phyloP scores from a whole-genome alignment of 2,797 vertebrate species.

The Sarcoramphus papa region DNA sequence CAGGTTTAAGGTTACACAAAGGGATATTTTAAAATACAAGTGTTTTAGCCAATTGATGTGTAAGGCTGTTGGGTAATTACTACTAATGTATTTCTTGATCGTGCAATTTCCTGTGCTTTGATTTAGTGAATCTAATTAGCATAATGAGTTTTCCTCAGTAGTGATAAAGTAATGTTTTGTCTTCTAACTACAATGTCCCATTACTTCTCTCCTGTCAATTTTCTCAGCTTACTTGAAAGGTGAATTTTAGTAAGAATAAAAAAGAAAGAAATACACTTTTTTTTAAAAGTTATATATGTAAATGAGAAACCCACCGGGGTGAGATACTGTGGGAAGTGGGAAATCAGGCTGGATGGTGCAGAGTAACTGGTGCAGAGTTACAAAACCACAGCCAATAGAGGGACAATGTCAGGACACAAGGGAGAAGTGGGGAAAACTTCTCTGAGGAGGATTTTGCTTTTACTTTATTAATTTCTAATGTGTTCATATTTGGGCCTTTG shows the following conservation, averaged over 20 bases:
- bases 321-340: neutral
- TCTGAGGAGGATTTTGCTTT: neutral
- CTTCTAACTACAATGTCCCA: neutral
- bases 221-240: neutral
- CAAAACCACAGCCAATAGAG: neutral
- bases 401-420: neutral
- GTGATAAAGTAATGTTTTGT: neutral
- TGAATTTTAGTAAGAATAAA: neutral
- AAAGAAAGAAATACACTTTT: neutral
- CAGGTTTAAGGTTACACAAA: neutral
- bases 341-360: neutral
- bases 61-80: neutral
- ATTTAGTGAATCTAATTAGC: slow-evolving; percentile 1
- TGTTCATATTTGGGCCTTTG: neutral
- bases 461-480: neutral
- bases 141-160: neutral
- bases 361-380: neutral
- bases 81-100: neutral
- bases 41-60: neutral
- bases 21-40: neutral
- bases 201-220: neutral
- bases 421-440: neutral
- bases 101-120: neutral
- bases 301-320: neutral
- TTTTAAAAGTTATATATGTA: neutral